Base-by-base conservation (phyloP, 1,140 invertebrate genomes). In the Aphaenogaster floridana region DNA sequence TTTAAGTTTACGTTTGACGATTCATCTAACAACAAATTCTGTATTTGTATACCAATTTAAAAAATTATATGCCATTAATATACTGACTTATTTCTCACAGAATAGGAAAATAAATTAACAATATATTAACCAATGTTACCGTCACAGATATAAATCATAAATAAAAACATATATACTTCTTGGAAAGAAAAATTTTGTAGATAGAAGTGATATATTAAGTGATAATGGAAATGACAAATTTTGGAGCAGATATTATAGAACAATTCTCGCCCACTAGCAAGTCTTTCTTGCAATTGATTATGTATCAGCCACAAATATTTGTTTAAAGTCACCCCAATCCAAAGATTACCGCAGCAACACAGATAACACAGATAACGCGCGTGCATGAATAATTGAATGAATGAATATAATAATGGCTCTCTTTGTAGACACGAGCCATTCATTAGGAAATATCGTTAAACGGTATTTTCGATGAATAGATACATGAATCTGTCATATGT, bases 341-440 rank as follows among this genome's bases (percentile, higher is more conserved):
- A 48, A 48, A 69, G 61, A 66, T 79, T 48, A 79, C 34, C 28
- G 8, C 42, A 48, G 28, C 28, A 79, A 9, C 7, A 21, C 6
- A 17, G 39, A 77, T 45, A 77, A 77, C n/a, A 66, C n/a, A 66
- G 59, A 66, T 48, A 50, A 48, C 28, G 59, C 28, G 15, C 48
- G 39, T 11, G 21, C 52, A 78, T 78, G 39, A 63, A 78, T 54
- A 78, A 78, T 78, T 61, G 36, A 77, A 45, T 39, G 39, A 42
- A 17, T 21, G 64, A 68, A 68, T 42, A 42, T 36, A 68, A 68
- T n/a, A 21, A 68, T 34, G 39, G 17, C 15, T 64, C 28, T 11
- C 59, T 66, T 79, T 66, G 9, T 79, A 66, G 15, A 66, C 42
- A 50, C 42, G 17, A 36, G 7, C 17, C 9, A 39, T 79, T 79